Conservation (phyloP, 2,797 vertebrate genomes). For the Xiphophorus birchmanni region DNA sequence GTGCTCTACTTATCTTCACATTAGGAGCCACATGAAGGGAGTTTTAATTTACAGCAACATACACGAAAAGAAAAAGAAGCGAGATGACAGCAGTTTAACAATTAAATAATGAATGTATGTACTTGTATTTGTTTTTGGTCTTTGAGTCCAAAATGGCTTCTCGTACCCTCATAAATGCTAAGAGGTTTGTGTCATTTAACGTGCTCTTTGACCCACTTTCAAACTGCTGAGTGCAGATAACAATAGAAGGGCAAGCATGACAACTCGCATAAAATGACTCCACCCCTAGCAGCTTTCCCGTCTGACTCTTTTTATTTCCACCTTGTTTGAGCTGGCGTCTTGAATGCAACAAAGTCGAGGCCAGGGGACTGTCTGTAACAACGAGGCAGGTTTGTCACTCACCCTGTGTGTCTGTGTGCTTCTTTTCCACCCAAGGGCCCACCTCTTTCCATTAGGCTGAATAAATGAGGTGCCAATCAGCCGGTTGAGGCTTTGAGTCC, state of each 20-base stretch:
- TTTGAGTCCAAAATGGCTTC: constrained; percentile 10
- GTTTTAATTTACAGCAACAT: background rate
- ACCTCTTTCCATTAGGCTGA: constrained; percentile 64
- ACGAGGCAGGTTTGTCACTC: constrained; percentile 54
- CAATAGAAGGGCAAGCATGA: constrained; percentile 47
- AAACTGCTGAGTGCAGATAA: constrained; percentile 43
- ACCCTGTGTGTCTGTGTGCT: constrained; percentile 22
- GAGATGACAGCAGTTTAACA: background rate
- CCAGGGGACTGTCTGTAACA: constrained; percentile 55
- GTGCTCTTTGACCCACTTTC: constrained; percentile 65
- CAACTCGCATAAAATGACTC: constrained; percentile 38
- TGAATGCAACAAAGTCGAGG: constrained; percentile 52
- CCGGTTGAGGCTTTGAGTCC: constrained; percentile 48
- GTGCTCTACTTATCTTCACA: background rate
- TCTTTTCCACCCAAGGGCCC: constrained; percentile 49
- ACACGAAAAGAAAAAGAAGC: background rate
- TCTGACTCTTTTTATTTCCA: constrained; percentile 50
- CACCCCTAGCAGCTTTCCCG: constrained; percentile 24
- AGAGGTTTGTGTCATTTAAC: constrained; percentile 48
- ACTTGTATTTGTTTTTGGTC: background rate
- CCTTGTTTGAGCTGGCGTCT: constrained; percentile 44
- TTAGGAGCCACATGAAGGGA: background rate
- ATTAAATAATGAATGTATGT: background rate
- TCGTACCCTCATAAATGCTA: constrained; percentile 17
- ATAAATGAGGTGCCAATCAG: constrained; percentile 73